Percentiles rank a stretch among this genome's conserved stretches.
phyloP scores from a whole-genome alignment of 2,113 vertebrate species.

The Centropristis striata region DNA sequence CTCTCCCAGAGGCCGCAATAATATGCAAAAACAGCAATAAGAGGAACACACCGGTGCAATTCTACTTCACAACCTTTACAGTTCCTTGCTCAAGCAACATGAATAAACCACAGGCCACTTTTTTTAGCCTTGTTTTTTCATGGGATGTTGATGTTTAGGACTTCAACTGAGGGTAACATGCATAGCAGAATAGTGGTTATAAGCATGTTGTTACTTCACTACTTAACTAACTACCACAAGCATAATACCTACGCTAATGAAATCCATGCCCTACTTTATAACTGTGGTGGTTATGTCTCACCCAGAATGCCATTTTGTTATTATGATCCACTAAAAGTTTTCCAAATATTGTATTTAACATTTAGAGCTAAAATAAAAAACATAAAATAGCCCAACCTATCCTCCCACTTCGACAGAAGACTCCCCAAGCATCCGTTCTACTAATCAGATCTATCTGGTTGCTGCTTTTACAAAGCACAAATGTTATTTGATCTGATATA shows the following conservation, averaged over 20 bases:
- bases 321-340: background rate
- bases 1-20: background rate
- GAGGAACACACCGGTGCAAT: background rate
- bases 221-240: no score
- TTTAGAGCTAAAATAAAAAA: background rate
- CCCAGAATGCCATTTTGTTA: no score
- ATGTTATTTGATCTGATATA: background rate
- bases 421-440: background rate
- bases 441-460: background rate
- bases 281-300: no score
- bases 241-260: no score
- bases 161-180: no score
- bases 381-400: background rate
- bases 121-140: background rate
- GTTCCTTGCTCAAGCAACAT: constrained; percentile 9
- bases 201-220: no score
- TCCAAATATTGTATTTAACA: background rate
- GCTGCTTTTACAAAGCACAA: background rate
- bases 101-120: background rate
- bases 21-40: constrained; percentile 5
- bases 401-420: background rate
- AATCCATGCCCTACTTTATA: no score
- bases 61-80: constrained; percentile 4
- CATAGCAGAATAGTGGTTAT: no score
- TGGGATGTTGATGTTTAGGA: background rate